Conservation (phyloP, 2,888 invertebrate genomes). For the Agonopterix alstromeriana region DNA sequence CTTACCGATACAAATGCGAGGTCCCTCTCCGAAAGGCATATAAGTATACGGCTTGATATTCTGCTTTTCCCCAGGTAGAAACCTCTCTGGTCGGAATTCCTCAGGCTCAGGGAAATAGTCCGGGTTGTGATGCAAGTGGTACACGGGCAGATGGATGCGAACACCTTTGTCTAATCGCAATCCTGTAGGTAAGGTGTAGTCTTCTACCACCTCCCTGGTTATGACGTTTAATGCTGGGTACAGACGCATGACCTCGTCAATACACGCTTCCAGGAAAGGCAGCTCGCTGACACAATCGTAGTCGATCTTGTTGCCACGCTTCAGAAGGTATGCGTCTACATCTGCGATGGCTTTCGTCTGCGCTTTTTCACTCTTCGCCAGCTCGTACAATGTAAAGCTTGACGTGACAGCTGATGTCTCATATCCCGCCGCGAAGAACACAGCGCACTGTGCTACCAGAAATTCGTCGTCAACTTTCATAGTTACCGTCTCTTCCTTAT, state of each 20-base stretch:
- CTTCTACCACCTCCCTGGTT: slow-evolving; percentile 36
- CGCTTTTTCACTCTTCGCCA: slow-evolving; percentile 32
- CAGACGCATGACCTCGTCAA: slow-evolving; percentile 37
- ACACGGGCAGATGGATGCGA: slow-evolving; percentile 36
- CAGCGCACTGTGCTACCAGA: slow-evolving; percentile 68
- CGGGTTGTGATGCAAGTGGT: slow-evolving; percentile 30
- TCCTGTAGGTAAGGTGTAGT: slow-evolving; percentile 34
- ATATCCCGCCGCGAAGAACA: slow-evolving; percentile 58
- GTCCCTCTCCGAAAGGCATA: slow-evolving; percentile 42
- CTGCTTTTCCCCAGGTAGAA: slow-evolving; percentile 24
- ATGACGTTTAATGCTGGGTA: slow-evolving; percentile 38
- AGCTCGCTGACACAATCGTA: slow-evolving; percentile 40
- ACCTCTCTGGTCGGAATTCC: slow-evolving; percentile 32
- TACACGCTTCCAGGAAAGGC: slow-evolving; percentile 38
- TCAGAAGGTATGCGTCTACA: slow-evolving; percentile 28
- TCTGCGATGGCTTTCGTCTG: slow-evolving; percentile 31
- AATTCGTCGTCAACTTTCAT: slow-evolving; percentile 51
- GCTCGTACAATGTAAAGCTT: slow-evolving; percentile 31
- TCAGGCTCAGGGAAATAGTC: slow-evolving; percentile 35
- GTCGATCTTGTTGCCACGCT: slow-evolving; percentile 9
- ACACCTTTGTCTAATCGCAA: slow-evolving; percentile 27
- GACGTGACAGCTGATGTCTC: slow-evolving; percentile 41
- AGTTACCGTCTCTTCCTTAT: slow-evolving; percentile 6
- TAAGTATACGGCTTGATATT: slow-evolving; percentile 31
- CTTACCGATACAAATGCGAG: slow-evolving; percentile 24